A percentile compares a stretch with the other conserved stretches of the same genome.
Evolutionary conservation across 2,113 vertebrate species (phyloP).

Genomic region (Macheiramphus alcinus): DNA sequence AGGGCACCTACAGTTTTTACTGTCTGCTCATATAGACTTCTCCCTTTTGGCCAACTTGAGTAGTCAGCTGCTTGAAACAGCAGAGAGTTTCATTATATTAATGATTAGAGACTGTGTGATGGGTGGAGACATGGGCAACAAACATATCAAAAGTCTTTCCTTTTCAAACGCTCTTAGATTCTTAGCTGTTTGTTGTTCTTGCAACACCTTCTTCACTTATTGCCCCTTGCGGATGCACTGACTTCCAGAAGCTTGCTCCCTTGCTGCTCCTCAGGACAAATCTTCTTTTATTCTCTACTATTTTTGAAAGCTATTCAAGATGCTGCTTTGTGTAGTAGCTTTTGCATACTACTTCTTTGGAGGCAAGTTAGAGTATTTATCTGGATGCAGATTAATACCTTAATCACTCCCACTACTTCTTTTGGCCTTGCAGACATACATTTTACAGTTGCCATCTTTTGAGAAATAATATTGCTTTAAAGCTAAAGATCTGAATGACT

Average conservation of each 20-base stretch:
- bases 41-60: background rate
- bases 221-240: background rate
- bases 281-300: background rate
- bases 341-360: background rate
- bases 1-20: constrained; percentile 40
- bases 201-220: background rate
- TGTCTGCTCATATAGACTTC: background rate
- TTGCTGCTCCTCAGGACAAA: background rate
- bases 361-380: background rate
- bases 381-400: background rate
- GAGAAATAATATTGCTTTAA: background rate
- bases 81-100: background rate
- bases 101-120: background rate
- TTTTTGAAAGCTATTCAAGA: background rate
- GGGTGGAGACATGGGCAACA: background rate
- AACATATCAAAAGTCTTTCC: background rate
- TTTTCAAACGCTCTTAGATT: background rate
- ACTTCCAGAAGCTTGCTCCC: background rate
- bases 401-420: background rate
- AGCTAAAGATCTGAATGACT: background rate
- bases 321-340: background rate
- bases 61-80: background rate
- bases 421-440: background rate
- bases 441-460: background rate
- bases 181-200: background rate